A percentile compares a stretch with the other conserved stretches of the same genome.
phyloP scores from a whole-genome alignment of 1,140 invertebrate species.

The Matsumurasca onukii region DNA sequence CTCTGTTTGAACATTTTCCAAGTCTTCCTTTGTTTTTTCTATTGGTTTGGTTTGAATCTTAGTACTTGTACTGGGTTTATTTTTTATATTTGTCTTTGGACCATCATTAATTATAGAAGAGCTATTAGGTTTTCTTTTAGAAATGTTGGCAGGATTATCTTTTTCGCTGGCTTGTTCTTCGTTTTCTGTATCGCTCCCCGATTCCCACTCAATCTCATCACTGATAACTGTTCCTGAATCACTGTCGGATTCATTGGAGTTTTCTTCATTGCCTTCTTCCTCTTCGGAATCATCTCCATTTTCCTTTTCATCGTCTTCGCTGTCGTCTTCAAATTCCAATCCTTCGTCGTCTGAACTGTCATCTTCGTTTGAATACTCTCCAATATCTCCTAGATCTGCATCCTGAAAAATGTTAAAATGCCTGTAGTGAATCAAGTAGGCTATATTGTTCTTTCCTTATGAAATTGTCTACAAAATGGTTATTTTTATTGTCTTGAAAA shows the following conservation, averaged over 20 bases:
- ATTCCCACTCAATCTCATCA: slow-evolving; percentile 34
- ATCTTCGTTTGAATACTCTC: slow-evolving; percentile 38
- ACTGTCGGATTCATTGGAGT: slow-evolving; percentile 30
- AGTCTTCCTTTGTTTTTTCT: slow-evolving; percentile 32
- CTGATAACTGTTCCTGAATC: slow-evolving; percentile 27
- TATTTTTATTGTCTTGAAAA: too few species aligned
- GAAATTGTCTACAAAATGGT: too few species aligned
- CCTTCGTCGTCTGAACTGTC: slow-evolving; percentile 56
- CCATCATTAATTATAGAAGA: slow-evolving; percentile 10
- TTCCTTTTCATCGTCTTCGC: slow-evolving; percentile 48
- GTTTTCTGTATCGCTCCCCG: slow-evolving; percentile 32
- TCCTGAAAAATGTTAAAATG: too few species aligned
- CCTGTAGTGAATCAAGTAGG: too few species aligned
- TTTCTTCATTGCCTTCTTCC: background rate
- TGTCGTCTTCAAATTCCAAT: slow-evolving; percentile 49
- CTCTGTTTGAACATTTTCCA: slow-evolving; percentile 26
- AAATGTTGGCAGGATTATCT: slow-evolving; percentile 19
- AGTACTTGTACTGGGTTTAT: slow-evolving; percentile 40
- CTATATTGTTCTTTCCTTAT: too few species aligned
- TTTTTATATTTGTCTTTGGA: slow-evolving; percentile 36
- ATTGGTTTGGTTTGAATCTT: slow-evolving; percentile 32
- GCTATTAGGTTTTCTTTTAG: slow-evolving; percentile 5
- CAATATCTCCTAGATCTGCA: slow-evolving; percentile 1
- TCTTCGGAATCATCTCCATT: slow-evolving; percentile 34
- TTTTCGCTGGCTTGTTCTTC: slow-evolving; percentile 36